These are phyloP conservation scores for Rissa tridactyla DNA, from an alignment of 2,113 vertebrate genomes.

Conservation along the genomic window DNA sequence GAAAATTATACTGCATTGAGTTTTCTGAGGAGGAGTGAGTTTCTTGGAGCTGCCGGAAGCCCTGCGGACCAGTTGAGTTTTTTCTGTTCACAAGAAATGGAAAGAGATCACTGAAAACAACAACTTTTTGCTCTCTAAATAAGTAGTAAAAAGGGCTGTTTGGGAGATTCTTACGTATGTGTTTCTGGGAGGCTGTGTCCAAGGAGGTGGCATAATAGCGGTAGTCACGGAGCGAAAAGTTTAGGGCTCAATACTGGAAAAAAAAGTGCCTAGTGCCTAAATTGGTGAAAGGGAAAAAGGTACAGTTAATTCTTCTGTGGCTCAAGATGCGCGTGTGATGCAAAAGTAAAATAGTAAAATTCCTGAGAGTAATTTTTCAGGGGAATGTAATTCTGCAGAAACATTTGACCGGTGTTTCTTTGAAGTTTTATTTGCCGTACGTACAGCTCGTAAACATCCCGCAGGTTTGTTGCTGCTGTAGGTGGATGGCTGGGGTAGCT, in stretches of 20 bases:
- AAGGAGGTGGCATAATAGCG: neutral
- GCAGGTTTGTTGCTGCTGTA: neutral
- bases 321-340: neutral
- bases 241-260: neutral
- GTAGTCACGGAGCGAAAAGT: neutral
- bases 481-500: neutral
- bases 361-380: neutral
- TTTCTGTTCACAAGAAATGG: neutral
- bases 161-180: neutral
- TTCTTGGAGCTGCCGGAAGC: neutral
- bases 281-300: neutral
- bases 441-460: neutral
- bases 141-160: neutral
- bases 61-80: neutral
- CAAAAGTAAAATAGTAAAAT: neutral
- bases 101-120: neutral
- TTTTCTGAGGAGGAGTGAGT: neutral
- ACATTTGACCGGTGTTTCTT: neutral
- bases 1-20: neutral
- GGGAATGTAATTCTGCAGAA: neutral
- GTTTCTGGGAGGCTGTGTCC: neutral
- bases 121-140: neutral
- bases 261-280: neutral
- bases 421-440: neutral
- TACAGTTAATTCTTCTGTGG: neutral